Base-by-base conservation (phyloP, 2,888 invertebrate species). In the Drosophila prostipennis region DNA sequence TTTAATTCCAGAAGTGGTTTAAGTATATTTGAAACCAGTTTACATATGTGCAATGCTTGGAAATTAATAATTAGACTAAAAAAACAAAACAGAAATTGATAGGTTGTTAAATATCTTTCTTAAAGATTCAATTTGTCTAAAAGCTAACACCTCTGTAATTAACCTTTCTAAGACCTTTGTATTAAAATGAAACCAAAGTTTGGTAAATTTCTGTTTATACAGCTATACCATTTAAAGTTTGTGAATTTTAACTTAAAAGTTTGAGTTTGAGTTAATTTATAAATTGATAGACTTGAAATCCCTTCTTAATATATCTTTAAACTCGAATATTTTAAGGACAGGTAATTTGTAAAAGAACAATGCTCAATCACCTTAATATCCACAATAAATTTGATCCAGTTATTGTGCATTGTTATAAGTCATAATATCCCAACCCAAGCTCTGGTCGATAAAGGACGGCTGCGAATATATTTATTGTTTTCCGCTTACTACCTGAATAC, bases 401-500 rank as follows among this genome's bases (percentile, higher is more conserved):
- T 65, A 53, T 32, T 53, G 36, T 13, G 23, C 26, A 45, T 53
- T 39, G 23, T 16, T 52, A 23, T 23, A 34, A 54, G 67, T 60
- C 60, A 60, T 45, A 60, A 19, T 54, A 26, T 39, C 32, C 34
- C 36, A 42, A 7, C n/a, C 64, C 29, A 11, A 23, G 42, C 26
- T 14, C 32, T 16, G 32, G 13, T 13, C 54, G 32, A 43, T 23
- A 58, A 52, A 26, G 52, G 52, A 39, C 64, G 52, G 52, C 64
- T 65, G 43, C 36, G 53, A 52, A 54, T 43, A 45, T 54, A 65
- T 65, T 53, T 68, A 68, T 69, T 69, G 68, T 69, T 49, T 52
- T 69, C 51, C 16, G 49, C 48, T 48, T 7, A 57, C 68, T 69
- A 69, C 68, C 68, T 69, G 68, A 67, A 67, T 55, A 23, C 56